Evolutionary conservation across 2,113 vertebrate species (phyloP), one percentile per base, ranked within the genome.

Genomic region (Taxidea taxus): DNA sequence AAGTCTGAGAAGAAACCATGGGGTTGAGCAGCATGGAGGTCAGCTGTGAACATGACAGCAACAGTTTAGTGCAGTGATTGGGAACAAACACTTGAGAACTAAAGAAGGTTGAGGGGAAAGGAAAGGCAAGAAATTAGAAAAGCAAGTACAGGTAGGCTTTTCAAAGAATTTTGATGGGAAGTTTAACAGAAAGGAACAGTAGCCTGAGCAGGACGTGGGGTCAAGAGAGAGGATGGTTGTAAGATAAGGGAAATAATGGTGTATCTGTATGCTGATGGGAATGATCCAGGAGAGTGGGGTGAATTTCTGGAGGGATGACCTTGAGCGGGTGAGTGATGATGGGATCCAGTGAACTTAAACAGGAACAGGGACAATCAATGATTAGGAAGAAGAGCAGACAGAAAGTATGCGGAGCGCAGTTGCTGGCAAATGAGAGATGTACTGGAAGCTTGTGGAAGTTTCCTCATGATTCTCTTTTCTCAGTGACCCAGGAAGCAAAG

Each of bases 181-280:
- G 44, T 29, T 42, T 91, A 95, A 31, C 2, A 82, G 78, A 97
- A 96, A 91, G 8, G 6, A 8, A 84, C 6, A 51, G 58, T 39
- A 74, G 21, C 66, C 42, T 74, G 49, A 62, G 29, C 34, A 39
- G 29, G 51, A 80, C 29, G 68, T 64, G 4, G 7, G 6, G 11
- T 51, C 27, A 29, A 78, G 87, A 84, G 37, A 91, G 62, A 74
- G 31, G 25, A 47, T 23, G 78, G 72, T 47, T 68, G 29, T 29
- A 58, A 97, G 37, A 31, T 8, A 60, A 54, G 49, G 78, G n/a
- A 92, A 90, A 85, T 68, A 66, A 42, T 14, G 31, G 49, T 31
- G 31, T n/a, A 11, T 58, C n/a, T 68, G 49, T 34, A 4, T 60
- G 25, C 0, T 83, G 85, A n/a, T 42, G 16, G 37, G 34, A 39